Base-by-base conservation (phyloP, 2,888 invertebrate genomes). In the Epicampocera succincta region DNA sequence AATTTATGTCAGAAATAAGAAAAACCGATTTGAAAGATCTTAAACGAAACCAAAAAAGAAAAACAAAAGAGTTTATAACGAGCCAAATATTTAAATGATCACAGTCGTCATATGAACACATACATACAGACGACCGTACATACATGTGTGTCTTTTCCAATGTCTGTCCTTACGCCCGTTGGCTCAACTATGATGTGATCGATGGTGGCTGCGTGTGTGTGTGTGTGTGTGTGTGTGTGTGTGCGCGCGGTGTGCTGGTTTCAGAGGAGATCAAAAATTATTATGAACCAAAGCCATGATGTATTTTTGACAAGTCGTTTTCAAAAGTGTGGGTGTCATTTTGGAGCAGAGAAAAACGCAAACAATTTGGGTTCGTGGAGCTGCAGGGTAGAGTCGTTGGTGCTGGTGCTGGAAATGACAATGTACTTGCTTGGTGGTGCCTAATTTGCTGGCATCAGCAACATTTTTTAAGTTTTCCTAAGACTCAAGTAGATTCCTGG, bases 1-100 rank as follows among this genome's bases (percentile, higher is more conserved):
- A 83, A 83, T 83, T 84, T 84, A 84, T 82, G 84, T 83, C 84
- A 82, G 81, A 50, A 68, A 78, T 84, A 50, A 63, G 73, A 71
- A 29, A 69, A 65, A 77, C 50, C 15, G 56, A 71, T 75, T 60
- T 60, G 50, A 44, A n/a, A 29, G 52, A 17, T 58, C 48, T 6
- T 48, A 29, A 40, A 38, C 25, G 33, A 68, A 54, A 44, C 56
- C n/a, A 38, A 33, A 69, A 40, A 50, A 29, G 17, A 42, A 11
- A 69, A 40, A 50, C 40, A 25, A 42, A 11, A 33, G 6, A n/a
- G 13, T 38, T 19, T 56, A 48, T 56, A 63, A 71, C 61, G 56
- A 68, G 63, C 65, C 38, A 71, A 63, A 66, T 66, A 78, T 72
- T 78, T 25, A 72, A 66, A 66, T 72, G 66, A 66, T 78, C 58